Base-by-base conservation (phyloP, 2,113 vertebrate genomes). In the Rhinolophus sinicus region DNA sequence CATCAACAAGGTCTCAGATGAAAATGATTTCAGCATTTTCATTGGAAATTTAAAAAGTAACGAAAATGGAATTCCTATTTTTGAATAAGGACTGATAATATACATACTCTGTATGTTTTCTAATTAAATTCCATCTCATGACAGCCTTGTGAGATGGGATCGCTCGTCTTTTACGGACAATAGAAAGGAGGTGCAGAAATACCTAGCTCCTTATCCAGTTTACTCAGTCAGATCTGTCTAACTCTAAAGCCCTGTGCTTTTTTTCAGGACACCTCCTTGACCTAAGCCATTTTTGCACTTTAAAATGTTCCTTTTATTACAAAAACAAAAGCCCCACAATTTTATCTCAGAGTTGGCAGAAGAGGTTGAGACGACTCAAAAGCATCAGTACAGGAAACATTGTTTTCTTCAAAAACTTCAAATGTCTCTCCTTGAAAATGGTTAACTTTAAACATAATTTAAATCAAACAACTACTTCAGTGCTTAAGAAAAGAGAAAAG, bases 11-110 rank as follows among this genome's bases (percentile, higher is more conserved):
- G n/a, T 58, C 7, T 80, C 84, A 67, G 30, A 38, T 70, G 21
- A 76, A 93, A 93, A 78, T 90, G 4, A 76, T 44, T 73, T 84
- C 26, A 75, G 12, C 30, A 60, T 50, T 78, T 96, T 89, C 52
- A 64, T 8, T 87, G 30, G 15, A 90, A 93, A 90, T 10, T 0
- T 3, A 14, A 58, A 91, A 78, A 78, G 64, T 73, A 62, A 75
- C 52, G 33, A 88, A 96, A 82, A 77, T 65, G 0, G 16, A 77
- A 84, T 64, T n/a, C 5, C 56, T 56, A 28, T 44, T 75, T 88
- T 95, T 80, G 13, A 86, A 54, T 44, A 18, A 83, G 0, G 19
- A 28, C 6, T 14, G 85, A 44, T 8, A 56, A 54, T 73, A 56
- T 54, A 52, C 16, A 90, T 33, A 35, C 22, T 50, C 13, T 65